These are phyloP conservation scores for Drosophila histrio DNA, from an alignment of 2,888 invertebrate genomes.

Conservation along the genomic window DNA sequence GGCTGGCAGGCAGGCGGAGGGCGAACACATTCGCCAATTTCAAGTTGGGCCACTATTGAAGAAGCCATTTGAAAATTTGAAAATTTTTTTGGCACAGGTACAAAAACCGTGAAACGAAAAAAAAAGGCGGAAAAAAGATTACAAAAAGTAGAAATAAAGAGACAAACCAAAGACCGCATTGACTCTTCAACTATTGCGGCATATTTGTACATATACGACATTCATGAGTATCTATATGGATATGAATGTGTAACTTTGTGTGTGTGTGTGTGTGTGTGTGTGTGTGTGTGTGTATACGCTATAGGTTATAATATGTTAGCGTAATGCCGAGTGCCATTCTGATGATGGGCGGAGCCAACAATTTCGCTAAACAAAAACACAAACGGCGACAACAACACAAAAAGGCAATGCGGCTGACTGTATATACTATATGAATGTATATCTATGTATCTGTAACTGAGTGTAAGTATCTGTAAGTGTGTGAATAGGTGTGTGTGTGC, in stretches of 20 bases:
- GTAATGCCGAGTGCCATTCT: constrained; percentile 77
- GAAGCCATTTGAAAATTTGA: constrained; percentile 82
- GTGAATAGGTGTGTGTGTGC: constrained; percentile 1
- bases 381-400: constrained; percentile 61
- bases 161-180: constrained; percentile 78
- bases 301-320: constrained; percentile 78
- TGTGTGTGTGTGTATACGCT: constrained; percentile 45
- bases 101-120: constrained; percentile 66
- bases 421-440: no score
- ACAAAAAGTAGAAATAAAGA: constrained; percentile 65
- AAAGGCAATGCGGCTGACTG: constrained; percentile 55
- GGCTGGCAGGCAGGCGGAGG: constrained; percentile 11
- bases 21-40: constrained; percentile 53
- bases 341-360: constrained; percentile 81
- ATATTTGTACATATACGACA: constrained; percentile 26
- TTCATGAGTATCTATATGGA: constrained; percentile 16
- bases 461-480: constrained; percentile 11
- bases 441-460: constrained; percentile 7
- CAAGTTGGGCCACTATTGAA: constrained; percentile 70
- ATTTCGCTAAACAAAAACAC: constrained; percentile 78
- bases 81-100: constrained; percentile 81
- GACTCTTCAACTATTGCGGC: constrained; percentile 75
- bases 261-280: constrained; percentile 29
- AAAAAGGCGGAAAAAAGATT: constrained; percentile 19
- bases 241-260: constrained; percentile 6